Percentiles rank a stretch among this genome's conserved stretches.
These are phyloP conservation scores for Lanistes nyassanus DNA, from an alignment of 1,140 invertebrate species.

Conservation along the genomic window DNA sequence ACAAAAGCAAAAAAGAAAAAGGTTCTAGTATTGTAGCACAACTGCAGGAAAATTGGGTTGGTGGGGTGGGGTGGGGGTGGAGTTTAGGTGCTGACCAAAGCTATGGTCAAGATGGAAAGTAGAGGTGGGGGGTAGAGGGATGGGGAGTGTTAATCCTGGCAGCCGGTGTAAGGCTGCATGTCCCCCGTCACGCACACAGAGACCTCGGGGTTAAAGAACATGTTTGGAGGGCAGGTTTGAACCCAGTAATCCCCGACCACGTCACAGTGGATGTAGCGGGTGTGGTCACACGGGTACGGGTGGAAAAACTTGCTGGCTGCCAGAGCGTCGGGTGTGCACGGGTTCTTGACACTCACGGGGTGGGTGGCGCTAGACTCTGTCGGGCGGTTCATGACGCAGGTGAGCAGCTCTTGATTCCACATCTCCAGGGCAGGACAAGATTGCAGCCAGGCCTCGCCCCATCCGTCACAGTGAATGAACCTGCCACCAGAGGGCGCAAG, in stretches of 20 bases:
- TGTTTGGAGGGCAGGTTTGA: slow-evolving; percentile 28
- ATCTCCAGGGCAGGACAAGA: slow-evolving; percentile 28
- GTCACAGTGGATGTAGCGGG: slow-evolving; percentile 39
- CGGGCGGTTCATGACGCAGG: slow-evolving; percentile 29
- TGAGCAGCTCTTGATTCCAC: slow-evolving; percentile 32
- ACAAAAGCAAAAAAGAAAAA: no score
- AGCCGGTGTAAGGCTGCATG: neutral
- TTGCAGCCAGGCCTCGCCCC: slow-evolving; percentile 42
- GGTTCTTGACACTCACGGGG: neutral
- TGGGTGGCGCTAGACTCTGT: neutral
- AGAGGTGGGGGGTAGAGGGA: no score
- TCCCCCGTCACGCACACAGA: slow-evolving; percentile 8
- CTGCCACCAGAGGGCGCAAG: no score
- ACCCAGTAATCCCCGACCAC: slow-evolving; percentile 29
- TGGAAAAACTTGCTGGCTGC: slow-evolving; percentile 17
- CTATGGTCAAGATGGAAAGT: no score
- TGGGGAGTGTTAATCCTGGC: neutral
- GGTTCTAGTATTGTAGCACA: no score
- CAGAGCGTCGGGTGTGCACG: slow-evolving; percentile 1
- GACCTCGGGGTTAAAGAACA: slow-evolving; percentile 23
- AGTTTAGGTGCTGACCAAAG: no score
- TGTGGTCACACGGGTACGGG: slow-evolving; percentile 34
- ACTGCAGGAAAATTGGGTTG: no score
- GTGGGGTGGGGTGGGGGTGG: no score
- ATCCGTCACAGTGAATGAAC: slow-evolving; percentile 46